A percentile compares a stretch with the other conserved stretches of the same genome.
These are phyloP conservation scores for Laothoe populi DNA, from an alignment of 2,888 invertebrate species.

Conservation along the genomic window DNA sequence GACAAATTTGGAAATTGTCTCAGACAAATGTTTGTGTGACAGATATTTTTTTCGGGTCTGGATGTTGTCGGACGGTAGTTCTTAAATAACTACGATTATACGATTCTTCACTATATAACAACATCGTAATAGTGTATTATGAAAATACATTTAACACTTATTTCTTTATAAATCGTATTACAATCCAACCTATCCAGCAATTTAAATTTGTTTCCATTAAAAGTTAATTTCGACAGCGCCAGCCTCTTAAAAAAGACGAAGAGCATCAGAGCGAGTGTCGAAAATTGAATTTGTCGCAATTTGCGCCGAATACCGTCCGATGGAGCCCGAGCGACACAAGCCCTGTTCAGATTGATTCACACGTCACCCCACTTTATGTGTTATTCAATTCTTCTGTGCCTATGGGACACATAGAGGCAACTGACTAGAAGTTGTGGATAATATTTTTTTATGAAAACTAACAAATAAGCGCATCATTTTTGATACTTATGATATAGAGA, in stretches of 20 bases:
- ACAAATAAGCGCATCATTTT: too few relatives aligned
- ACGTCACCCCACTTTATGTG: slow-evolving; percentile 24
- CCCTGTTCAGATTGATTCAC: slow-evolving; percentile 49
- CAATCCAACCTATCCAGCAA: not conserved
- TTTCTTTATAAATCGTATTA: not conserved
- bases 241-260: slow-evolving; percentile 13
- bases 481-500: too few relatives aligned
- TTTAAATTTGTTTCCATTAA: slow-evolving; percentile 11
- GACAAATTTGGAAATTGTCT: too few relatives aligned
- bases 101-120: slow-evolving; percentile 10
- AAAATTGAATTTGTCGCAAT: slow-evolving; percentile 68
- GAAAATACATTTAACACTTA: not conserved
- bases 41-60: too few relatives aligned
- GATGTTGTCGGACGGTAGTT: too few relatives aligned
- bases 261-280: slow-evolving; percentile 8
- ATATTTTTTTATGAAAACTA: not conserved
- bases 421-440: not conserved
- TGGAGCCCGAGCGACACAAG: slow-evolving; percentile 32
- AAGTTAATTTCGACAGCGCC: not conserved
- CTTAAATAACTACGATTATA: too few relatives aligned
- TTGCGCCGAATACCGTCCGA: slow-evolving; percentile 42
- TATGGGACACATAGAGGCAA: not conserved
- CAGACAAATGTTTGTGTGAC: too few relatives aligned
- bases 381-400: not conserved
- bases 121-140: not conserved